A percentile compares a stretch with the other conserved stretches of the same genome.
phyloP scores from a whole-genome alignment of 2,113 vertebrate species.

The Turnix velox region DNA sequence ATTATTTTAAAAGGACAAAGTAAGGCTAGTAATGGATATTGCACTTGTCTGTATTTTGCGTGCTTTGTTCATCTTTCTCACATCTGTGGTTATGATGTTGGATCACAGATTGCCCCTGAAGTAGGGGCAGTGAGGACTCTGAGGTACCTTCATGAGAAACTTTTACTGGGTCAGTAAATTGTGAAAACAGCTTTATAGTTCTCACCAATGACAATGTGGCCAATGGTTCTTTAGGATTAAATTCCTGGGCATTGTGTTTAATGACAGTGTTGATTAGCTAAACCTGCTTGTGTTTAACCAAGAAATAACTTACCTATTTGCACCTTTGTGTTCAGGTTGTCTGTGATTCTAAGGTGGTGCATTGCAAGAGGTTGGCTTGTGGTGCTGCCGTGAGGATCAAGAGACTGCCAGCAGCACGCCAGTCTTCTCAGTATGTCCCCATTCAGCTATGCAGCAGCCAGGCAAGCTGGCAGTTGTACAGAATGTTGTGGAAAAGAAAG shows the following conservation, averaged over 20 bases:
- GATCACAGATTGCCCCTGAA: not conserved
- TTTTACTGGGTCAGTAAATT: not conserved
- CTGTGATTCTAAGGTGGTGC: fast-evolving
- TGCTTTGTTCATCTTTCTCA: not conserved
- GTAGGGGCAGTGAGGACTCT: not conserved
- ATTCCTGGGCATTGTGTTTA: not conserved
- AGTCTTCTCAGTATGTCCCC: not conserved
- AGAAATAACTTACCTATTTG: not conserved
- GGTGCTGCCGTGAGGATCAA: not conserved
- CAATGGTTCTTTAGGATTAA: not conserved
- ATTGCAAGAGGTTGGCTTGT: not conserved
- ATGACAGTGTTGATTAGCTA: not conserved
- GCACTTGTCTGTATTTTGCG: fast-evolving
- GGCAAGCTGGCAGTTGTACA: not conserved
- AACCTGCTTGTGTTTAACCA: not conserved
- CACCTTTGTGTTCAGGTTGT: not conserved
- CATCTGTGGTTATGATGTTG: fast-evolving
- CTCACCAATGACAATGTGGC: not conserved
- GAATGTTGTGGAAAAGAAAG: not conserved
- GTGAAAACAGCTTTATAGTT: not conserved
- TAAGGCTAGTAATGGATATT: not conserved
- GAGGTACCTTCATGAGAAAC: not conserved
- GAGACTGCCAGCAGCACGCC: not conserved
- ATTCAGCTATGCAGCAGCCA: not conserved
- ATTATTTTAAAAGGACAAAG: not conserved